Evolutionary conservation across 2,113 vertebrate genomes (phyloP).

Genomic region (Puffinus mauretanicus): DNA sequence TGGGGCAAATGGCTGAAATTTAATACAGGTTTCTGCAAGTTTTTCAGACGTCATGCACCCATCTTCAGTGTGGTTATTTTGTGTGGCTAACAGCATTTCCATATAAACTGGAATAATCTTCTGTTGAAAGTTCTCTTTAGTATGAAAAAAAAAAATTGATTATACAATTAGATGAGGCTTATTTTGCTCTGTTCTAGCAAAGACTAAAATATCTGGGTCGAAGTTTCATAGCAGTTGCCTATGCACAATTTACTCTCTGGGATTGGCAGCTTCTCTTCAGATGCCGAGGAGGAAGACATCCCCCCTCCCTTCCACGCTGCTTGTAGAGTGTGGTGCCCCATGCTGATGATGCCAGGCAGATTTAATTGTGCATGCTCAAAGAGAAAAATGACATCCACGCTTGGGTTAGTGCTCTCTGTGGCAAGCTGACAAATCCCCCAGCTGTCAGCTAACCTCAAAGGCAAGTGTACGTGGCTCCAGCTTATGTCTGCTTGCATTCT

Average conservation of each 20-base stretch:
- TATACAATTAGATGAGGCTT: background rate
- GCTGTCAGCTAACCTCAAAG: slow-evolving; percentile 63
- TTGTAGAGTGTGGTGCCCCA: background rate
- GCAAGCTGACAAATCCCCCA: slow-evolving; percentile 65
- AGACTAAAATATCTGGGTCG: background rate
- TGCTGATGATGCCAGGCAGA: slow-evolving; percentile 60
- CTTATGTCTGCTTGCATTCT: slow-evolving; percentile 48
- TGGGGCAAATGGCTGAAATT: background rate
- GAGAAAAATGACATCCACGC: slow-evolving; percentile 55
- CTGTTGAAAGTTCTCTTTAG: background rate
- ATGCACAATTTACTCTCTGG: background rate
- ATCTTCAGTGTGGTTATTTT: background rate
- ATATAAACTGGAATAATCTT: background rate
- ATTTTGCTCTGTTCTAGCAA: background rate
- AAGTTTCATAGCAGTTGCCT: background rate
- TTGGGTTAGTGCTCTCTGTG: slow-evolving; percentile 58
- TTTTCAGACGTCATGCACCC: background rate
- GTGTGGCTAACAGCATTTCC: background rate
- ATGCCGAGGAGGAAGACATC: background rate
- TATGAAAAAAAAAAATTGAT: background rate
- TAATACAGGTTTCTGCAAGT: background rate
- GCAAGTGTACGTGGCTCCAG: slow-evolving; percentile 18
- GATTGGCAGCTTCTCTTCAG: background rate
- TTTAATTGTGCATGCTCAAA: slow-evolving; percentile 63
- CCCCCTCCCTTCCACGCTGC: background rate